These are phyloP conservation scores for Drosophila leontia DNA, from an alignment of 1,140 invertebrate species.

Conservation along the genomic window DNA sequence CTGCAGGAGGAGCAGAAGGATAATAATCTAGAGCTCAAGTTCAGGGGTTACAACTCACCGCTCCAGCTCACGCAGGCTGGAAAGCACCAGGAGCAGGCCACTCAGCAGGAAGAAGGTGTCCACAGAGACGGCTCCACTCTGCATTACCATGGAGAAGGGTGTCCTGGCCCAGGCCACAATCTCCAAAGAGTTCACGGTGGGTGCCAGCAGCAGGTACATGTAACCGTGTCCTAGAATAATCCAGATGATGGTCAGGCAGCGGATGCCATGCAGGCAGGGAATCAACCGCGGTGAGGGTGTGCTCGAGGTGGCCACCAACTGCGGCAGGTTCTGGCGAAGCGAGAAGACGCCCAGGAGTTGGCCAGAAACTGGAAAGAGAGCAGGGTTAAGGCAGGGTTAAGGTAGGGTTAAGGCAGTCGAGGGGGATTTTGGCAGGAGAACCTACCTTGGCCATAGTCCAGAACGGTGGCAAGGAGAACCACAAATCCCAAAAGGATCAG, in stretches of 20 bases:
- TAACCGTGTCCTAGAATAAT: conserved; percentile 88
- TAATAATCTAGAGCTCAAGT: too few species aligned
- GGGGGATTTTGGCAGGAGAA: not conserved
- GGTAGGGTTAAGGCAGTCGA: not conserved
- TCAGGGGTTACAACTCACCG: conserved; percentile 36
- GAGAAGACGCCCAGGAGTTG: conserved; percentile 46
- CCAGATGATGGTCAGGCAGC: conserved; percentile 88
- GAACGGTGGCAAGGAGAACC: conserved; percentile 49
- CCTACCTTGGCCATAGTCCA: conserved; percentile 58
- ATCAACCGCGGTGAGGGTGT: conserved; percentile 64
- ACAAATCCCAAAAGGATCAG: conserved; percentile 31
- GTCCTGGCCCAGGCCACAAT: conserved; percentile 79
- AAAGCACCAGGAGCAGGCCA: conserved; percentile 88
- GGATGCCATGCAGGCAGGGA: conserved; percentile 86
- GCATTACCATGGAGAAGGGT: conserved; percentile 87
- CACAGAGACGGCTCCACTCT: conserved; percentile 88
- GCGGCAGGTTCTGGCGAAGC: conserved; percentile 54
- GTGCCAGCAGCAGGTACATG: conserved; percentile 62
- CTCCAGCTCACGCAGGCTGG: conserved; percentile 89
- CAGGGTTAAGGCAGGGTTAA: not conserved
- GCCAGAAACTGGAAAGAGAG: conserved; percentile 10
- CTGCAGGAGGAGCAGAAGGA: conserved; percentile 2
- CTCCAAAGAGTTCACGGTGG: conserved; percentile 50
- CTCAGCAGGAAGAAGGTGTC: conserved; percentile 90
- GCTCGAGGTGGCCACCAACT: conserved; percentile 33